These are phyloP conservation scores for Danio rerio DNA, from an alignment of 2,113 vertebrate species.

Conservation along the genomic window GRCz12tu NC_133181.1:36624501-36625000, in stretches of 20 bases:
- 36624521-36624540: conserved; percentile 35
- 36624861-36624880: too few species aligned
- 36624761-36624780: neutral
- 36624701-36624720: neutral
- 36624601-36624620: conserved; percentile 33
- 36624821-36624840: too few species aligned
- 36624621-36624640: conserved; percentile 10
- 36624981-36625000: too few species aligned
- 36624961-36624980: too few species aligned
- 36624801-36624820: too few species aligned
- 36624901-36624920: too few species aligned
- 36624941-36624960: too few species aligned
- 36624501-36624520: conserved; percentile 41
- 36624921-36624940: too few species aligned
- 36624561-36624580: neutral
- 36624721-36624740: neutral
- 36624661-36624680: neutral
- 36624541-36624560: conserved; percentile 34
- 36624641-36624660: conserved; percentile 2
- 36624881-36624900: too few species aligned
- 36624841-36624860: too few species aligned
- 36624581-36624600: conserved; percentile 28
- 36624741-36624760: neutral
- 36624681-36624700: neutral
- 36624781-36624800: neutral